Evolutionary conservation across 2,113 vertebrate species (phyloP), one percentile per base, ranked within the genome.

Genomic region (Nerophis ophidion): DNA sequence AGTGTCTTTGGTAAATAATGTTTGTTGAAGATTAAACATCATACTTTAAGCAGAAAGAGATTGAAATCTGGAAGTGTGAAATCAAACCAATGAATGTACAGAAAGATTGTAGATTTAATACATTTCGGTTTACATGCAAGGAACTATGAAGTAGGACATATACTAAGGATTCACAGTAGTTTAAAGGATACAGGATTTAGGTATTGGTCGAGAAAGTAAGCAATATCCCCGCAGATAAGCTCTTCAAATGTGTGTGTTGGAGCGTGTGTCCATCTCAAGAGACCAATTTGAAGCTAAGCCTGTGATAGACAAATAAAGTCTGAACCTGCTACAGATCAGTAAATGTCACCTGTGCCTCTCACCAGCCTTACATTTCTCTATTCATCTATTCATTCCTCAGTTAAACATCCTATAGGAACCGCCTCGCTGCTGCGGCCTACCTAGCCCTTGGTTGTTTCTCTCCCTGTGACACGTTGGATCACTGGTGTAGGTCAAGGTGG

Each of bases 321-420:
- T 58, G 72, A 65, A 46, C 50, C 57, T 33, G 16, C 38, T 68
- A 8, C 14, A 58, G 57, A 65, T 68, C 48, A 51, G 69, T 48
- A 47, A 61, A 50, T 44, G 40, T 61, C 63, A 68, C 64, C 36
- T n/a, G 38, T 55, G 56, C 44, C 67, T 75, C 19, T 58, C 49
- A 68, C 48, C 59, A 48, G 51, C 47, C 49, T 65, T 5, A 48
- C 48, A 17, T 45, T 71, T 19, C 12, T 60, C 12, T 36, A 51
- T 75, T 19, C 54, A 61, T 71, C 70, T 35, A 52, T 68, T 58
- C 48, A 52, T 67, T 51, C 50, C 19, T 55, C 42, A 10, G 17
- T 57, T 58, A 57, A 47, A 61, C 55, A 70, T 65, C 9, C 67
- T 47, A 8, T 40, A 54, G 62, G 57, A 48, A 13, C 12, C 47